phyloP scores from a whole-genome alignment of 1,140 invertebrate genomes.

The Aethina tumida region DNA sequence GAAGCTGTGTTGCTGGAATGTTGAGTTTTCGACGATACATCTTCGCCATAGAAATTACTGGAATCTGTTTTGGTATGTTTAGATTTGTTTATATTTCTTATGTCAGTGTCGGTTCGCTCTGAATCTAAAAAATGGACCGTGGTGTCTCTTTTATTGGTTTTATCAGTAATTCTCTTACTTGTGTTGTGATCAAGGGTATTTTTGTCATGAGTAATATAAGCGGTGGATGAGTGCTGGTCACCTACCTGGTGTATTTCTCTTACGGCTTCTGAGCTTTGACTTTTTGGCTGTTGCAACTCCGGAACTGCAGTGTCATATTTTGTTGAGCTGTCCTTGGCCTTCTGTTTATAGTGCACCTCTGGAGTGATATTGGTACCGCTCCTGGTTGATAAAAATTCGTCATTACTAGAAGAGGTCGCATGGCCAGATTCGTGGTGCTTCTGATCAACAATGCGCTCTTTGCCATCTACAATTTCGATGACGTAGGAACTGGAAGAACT shows the following conservation, averaged over 20 bases:
- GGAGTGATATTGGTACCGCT: constrained; percentile 42
- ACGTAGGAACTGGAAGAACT: constrained; percentile 46
- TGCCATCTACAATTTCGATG: constrained; percentile 49
- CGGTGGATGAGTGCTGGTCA: constrained; percentile 18
- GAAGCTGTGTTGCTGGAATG: constrained; percentile 3
- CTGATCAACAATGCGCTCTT: constrained; percentile 46
- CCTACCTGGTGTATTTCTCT: constrained; percentile 30
- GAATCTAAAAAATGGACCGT: constrained; percentile 14
- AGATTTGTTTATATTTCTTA: constrained; percentile 6
- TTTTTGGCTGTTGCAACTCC: constrained; percentile 31
- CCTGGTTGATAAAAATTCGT: constrained; percentile 38
- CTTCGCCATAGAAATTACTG: constrained; percentile 2
- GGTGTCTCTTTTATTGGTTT: constrained; percentile 7
- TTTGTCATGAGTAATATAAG: constrained; percentile 10
- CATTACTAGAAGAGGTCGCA: constrained; percentile 37
- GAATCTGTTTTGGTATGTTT: constrained; percentile 1
- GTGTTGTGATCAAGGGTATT: background rate
- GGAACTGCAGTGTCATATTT: constrained; percentile 44
- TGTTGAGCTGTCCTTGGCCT: constrained; percentile 41
- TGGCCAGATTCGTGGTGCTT: constrained; percentile 44
- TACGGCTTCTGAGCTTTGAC: constrained; percentile 18
- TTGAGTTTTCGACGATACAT: constrained; percentile 5
- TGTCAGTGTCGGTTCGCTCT: constrained; percentile 14
- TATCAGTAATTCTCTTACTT: too few relatives aligned
- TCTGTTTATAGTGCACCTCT: constrained; percentile 42